These are phyloP conservation scores for Melanotaenia nigrans DNA, from an alignment of 2,797 vertebrate species.

Conservation along the genomic window DNA sequence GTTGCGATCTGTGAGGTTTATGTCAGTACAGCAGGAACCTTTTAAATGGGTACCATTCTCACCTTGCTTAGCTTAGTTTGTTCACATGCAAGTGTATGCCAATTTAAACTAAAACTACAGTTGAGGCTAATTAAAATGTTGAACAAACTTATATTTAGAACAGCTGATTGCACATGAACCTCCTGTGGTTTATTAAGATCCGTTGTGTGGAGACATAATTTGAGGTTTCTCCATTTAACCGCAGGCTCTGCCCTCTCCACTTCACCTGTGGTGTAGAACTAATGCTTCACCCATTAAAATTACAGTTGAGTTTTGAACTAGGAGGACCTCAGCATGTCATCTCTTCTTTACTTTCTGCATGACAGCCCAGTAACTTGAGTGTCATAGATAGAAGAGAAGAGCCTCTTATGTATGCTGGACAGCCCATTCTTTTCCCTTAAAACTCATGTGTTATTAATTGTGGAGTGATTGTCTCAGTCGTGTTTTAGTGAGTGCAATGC, in stretches of 20 bases:
- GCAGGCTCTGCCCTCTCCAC: not conserved
- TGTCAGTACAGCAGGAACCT: not conserved
- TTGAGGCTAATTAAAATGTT: not conserved
- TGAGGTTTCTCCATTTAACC: not conserved
- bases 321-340: conserved; percentile 49
- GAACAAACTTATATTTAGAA: not conserved
- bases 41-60: not conserved
- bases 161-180: not conserved
- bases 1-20: not conserved
- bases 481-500: conserved; percentile 82
- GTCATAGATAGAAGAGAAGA: conserved; percentile 53
- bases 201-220: not conserved
- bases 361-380: conserved; percentile 48
- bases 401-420: conserved; percentile 63
- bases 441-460: conserved; percentile 84
- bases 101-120: not conserved
- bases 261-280: conserved; percentile 11
- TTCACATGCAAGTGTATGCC: not conserved
- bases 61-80: not conserved
- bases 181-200: not conserved
- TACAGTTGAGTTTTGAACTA: conserved; percentile 38
- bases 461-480: conserved; percentile 77
- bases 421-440: conserved; percentile 58
- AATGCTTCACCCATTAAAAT: conserved; percentile 19
- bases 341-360: conserved; percentile 47